Evolutionary conservation across 2,888 invertebrate species (phyloP), one percentile per base, ranked within the genome.

Genomic region (Coelopa pilipes): DNA sequence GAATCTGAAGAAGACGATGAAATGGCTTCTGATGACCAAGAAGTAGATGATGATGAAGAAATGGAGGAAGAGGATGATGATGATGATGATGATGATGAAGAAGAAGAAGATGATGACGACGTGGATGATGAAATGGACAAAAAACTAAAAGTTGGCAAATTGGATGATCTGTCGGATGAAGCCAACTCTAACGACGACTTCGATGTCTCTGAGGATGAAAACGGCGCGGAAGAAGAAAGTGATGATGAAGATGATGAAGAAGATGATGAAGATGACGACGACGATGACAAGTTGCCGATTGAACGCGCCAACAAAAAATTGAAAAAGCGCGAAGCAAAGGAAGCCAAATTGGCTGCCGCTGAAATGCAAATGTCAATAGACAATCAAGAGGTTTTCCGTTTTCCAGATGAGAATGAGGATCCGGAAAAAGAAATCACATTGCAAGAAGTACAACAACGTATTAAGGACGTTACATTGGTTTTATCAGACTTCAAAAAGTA

Each of bases 361-460:
- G 96, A 97, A 89, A 89, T 96, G 89, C 91, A 94, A 87, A 89
- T 95, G 74, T 96, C 95, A 84, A 92, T 95, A 74, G 90, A 91
- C 0, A 91, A 92, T 79, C 92, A 93, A 83, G 93, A 93, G 83
- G 89, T 92, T 1, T 96, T 95, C 84, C 90, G 90, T 74, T 94
- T 97, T 82, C 97, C 96, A 0, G 90, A 92, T 70, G 90, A 92
- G 70, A 93, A 93, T 79, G 93, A 93, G 45, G 93, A 94, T 78
- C 93, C 93, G 47, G 90, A 92, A 68, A 92, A 94, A 83, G 90
- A 92, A 19, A 89, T 92, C 1, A 93, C 92, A 78, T 89, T 98
- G 21, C 93, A 95, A 84, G 93, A 96, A 79, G 91, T 98, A 0
- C 94, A 95, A 85, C 95, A 96, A 84, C 90, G 98, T 80, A 97